Base-by-base conservation (phyloP, 2,797 vertebrate genomes). In the Gallirallus australis region DNA sequence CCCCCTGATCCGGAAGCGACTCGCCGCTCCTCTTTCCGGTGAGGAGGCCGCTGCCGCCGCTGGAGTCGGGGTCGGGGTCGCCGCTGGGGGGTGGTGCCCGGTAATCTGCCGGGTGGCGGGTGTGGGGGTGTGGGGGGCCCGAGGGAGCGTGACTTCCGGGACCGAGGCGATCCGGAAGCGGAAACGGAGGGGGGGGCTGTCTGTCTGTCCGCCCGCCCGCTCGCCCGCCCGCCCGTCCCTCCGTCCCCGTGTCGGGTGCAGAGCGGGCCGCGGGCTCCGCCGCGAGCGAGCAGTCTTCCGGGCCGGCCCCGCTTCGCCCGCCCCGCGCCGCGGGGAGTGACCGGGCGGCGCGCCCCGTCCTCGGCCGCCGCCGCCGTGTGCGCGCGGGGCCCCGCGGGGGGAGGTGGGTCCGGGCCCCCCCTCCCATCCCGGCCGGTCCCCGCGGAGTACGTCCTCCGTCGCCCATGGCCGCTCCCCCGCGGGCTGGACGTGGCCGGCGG, bases 91-190 rank as follows among this genome's bases (percentile, higher is more conserved):
- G 79, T 37, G 94, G 91, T 86, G 91, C 89, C 78, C 52, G 54
- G 79, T 56, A 45, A 92, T 40, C 50, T 77, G 91, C 69, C 88
- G 93, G 90, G 82, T 47, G 88, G 86, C 35, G 95, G 94, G 70
- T 42, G 82, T 24, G 86, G 57, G 81, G 95, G 79, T 52, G 42
- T 40, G 89, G 88, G 87, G 42, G 42, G 54, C 72, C 31, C 12
- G 60, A 84, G 37, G 63, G 28, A 10, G 73, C 47, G 79, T 68
- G 75, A 40, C 92, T 95, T 89, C 94, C 90, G 95, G 93, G 52
- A 47, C 31, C 53, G 68, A 47, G 18, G 81, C 86, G 96, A 97
- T 97, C 98, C 97, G 98, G 98, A 98, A 98, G 97, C 97, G 97
- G 98, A 98, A 98, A 97, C 97, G 77, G 95, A 90, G 40, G 40